Conservation (phyloP, 2,888 invertebrate species). For the Caradrina clavipalpis region DNA sequence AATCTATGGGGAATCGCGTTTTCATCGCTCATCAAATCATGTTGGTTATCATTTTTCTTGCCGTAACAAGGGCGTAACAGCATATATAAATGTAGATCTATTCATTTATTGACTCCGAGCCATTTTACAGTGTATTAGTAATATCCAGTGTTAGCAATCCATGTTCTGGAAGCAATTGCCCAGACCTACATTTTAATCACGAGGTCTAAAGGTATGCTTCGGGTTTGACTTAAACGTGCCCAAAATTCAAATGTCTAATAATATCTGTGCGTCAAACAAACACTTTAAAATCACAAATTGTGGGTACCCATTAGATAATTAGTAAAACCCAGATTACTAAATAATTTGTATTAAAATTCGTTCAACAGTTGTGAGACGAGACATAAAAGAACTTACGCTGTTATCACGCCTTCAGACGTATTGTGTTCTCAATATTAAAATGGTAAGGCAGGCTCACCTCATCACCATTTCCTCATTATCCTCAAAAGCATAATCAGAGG, state of each 20-base stretch:
- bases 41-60: too few relatives aligned
- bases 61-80: too few relatives aligned
- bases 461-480: neutral
- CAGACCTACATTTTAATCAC: neutral
- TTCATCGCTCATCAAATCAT: too few relatives aligned
- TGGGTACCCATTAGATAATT: neutral
- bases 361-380: neutral
- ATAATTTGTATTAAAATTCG: too few relatives aligned
- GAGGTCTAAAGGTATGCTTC: constrained; percentile 14
- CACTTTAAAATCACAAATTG: neutral
- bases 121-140: constrained; percentile 4
- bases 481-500: neutral
- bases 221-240: constrained; percentile 6
- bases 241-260: neutral
- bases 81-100: too few relatives aligned
- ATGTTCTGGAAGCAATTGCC: constrained; percentile 11
- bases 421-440: neutral
- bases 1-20: too few relatives aligned
- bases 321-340: too few relatives aligned
- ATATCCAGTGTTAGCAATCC: neutral
- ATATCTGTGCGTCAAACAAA: constrained; percentile 2
- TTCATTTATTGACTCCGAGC: neutral
- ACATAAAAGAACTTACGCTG: neutral
- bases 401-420: neutral
- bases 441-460: neutral